Conservation (phyloP, 2,113 vertebrate species). For the Cephalopterus ornatus region DNA sequence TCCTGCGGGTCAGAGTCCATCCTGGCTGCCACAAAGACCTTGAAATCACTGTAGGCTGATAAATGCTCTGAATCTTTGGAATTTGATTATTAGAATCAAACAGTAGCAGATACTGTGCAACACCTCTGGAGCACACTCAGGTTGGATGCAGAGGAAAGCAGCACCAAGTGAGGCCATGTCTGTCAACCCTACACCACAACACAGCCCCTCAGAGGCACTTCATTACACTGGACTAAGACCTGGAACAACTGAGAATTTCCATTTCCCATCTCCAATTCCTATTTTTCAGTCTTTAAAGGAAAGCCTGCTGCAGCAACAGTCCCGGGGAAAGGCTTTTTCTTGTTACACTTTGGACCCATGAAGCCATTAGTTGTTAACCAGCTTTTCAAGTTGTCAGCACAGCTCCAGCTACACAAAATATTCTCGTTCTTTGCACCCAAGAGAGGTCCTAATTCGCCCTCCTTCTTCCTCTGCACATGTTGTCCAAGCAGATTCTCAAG, state of each 20-base stretch:
- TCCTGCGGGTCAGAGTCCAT: background rate
- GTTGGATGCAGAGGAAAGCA: background rate
- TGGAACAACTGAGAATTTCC: background rate
- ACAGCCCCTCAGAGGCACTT: background rate
- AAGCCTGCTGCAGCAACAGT: background rate
- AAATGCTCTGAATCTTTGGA: background rate
- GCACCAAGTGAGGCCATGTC: background rate
- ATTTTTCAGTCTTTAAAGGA: background rate
- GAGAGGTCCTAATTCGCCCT: background rate
- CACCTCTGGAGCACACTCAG: background rate
- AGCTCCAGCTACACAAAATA: background rate
- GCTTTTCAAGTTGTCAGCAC: background rate
- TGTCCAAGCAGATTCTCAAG: background rate
- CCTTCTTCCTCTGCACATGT: background rate
- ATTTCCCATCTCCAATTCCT: background rate
- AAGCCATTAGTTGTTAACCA: background rate
- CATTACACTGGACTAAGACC: background rate
- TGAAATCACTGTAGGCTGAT: background rate
- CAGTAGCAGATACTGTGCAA: background rate
- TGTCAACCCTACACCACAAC: background rate
- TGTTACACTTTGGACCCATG: background rate
- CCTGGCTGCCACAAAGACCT: background rate
- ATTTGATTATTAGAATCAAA: background rate
- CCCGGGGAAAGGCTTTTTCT: background rate
- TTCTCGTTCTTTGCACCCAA: background rate